Conservation (phyloP, 2,888 invertebrate genomes). For the Pasiphila rectangulata region DNA sequence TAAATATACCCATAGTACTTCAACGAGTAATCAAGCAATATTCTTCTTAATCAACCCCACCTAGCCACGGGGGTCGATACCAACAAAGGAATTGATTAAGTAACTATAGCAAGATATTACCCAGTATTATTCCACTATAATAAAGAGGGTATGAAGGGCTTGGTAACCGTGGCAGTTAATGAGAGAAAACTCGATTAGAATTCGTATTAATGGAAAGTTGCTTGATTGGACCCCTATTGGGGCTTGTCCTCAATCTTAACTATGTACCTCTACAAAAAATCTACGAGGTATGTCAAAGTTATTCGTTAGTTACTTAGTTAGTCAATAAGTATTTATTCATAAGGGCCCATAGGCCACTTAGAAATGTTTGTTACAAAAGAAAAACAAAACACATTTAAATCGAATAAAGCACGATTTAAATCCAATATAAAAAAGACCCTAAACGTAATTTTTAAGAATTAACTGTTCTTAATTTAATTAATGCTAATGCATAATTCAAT, state of each 20-base stretch:
- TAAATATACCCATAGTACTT: conserved; percentile 59
- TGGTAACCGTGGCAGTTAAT: conserved; percentile 78
- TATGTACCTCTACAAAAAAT: too few relatives aligned
- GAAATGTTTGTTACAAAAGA: too few relatives aligned
- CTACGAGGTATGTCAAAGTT: too few relatives aligned
- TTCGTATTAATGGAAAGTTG: conserved; percentile 76
- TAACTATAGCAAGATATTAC: conserved; percentile 80
- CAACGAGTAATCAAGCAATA: conserved; percentile 79
- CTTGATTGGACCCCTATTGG: conserved; percentile 48
- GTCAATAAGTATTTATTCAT: too few relatives aligned
- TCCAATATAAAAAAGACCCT: too few relatives aligned
- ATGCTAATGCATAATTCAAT: too few relatives aligned
- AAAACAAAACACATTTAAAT: conserved; percentile 1
- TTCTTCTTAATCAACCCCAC: conserved; percentile 80
- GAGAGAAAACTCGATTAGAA: conserved; percentile 80
- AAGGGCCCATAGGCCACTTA: too few relatives aligned
- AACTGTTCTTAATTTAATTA: too few relatives aligned
- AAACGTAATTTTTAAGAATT: too few relatives aligned
- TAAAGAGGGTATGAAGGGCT: conserved; percentile 65
- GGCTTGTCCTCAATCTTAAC: neutral
- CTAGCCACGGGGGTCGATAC: conserved; percentile 74
- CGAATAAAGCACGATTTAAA: too few relatives aligned
- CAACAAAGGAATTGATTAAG: conserved; percentile 81
- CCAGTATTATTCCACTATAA: conserved; percentile 78
- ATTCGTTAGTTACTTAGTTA: too few relatives aligned